phyloP scores from a whole-genome alignment of 1,140 invertebrate species.

The Zaprionus vittiger region DNA sequence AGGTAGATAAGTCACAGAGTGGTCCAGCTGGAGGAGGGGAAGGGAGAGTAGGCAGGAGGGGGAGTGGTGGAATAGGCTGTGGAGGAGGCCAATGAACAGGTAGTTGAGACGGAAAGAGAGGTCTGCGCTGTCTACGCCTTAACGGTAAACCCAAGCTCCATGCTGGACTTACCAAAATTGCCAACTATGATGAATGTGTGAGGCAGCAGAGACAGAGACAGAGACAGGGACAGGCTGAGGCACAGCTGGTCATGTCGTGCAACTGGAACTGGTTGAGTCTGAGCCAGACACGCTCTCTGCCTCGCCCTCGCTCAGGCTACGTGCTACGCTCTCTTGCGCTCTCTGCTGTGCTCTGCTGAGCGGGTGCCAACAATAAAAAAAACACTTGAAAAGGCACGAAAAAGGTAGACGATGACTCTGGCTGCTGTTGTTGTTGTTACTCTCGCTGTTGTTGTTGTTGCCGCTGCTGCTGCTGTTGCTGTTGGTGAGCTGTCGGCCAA shows the following conservation, averaged over 20 bases:
- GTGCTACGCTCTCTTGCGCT: conserved; percentile 28
- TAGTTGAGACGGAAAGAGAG: background rate
- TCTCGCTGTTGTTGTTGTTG: conserved; percentile 26
- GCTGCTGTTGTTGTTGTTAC: conserved; percentile 28
- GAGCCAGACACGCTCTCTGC: conserved; percentile 28
- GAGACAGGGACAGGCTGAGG: background rate
- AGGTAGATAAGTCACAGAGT: background rate
- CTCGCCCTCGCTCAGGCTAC: conserved; percentile 14
- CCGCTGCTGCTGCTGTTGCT: conserved; percentile 39
- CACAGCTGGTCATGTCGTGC: conserved; percentile 43
- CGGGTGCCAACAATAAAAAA: conserved; percentile 43
- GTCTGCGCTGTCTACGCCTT: conserved; percentile 7
- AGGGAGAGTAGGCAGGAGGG: background rate
- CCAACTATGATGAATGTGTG: conserved; percentile 19
- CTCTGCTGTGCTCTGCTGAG: conserved; percentile 33
- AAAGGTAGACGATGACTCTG: conserved; percentile 64
- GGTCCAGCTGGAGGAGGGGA: background rate
- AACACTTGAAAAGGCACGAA: conserved; percentile 69
- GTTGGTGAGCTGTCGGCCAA: conserved; percentile 60
- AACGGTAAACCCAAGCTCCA: conserved; percentile 34
- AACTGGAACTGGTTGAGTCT: conserved; percentile 44
- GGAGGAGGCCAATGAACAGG: conserved; percentile 8
- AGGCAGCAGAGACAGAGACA: background rate
- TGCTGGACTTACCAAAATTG: conserved; percentile 47
- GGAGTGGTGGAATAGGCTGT: background rate